phyloP scores from a whole-genome alignment of 2,113 vertebrate species.

The Cygnus atratus region DNA sequence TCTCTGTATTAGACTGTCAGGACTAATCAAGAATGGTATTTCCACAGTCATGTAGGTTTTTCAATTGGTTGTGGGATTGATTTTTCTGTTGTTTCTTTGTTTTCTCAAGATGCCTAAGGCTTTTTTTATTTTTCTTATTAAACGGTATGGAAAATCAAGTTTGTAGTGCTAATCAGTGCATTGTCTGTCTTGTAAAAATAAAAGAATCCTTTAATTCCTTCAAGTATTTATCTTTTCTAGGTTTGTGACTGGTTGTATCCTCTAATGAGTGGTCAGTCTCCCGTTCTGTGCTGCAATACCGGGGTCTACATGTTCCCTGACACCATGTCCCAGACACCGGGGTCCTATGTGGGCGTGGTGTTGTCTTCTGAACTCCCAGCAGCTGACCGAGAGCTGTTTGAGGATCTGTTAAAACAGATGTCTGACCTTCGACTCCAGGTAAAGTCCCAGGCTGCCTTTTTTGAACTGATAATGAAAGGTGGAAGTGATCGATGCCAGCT shows the following conservation, averaged over 20 bases:
- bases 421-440: constrained; percentile 95
- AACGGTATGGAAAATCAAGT: neutral
- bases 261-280: constrained; percentile 88
- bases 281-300: constrained; percentile 88
- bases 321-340: constrained; percentile 86
- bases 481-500: neutral
- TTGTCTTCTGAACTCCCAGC: constrained; percentile 90
- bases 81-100: neutral
- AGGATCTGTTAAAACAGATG: constrained; percentile 91
- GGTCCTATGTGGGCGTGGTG: constrained; percentile 93
- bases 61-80: neutral
- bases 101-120: neutral
- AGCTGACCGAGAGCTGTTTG: constrained; percentile 84
- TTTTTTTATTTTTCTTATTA: neutral
- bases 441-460: neutral
- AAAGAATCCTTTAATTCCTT: neutral
- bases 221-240: constrained; percentile 60
- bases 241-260: constrained; percentile 97
- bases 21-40: neutral
- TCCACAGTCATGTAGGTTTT: accelerated
- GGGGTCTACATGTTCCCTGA: constrained; percentile 98
- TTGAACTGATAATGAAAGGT: neutral
- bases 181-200: neutral
- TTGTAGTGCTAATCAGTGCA: neutral
- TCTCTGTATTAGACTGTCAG: neutral